A percentile compares a stretch with the other conserved stretches of the same genome.
phyloP scores from a whole-genome alignment of 1,140 invertebrate species.

The Drosophila ananassae region DNA sequence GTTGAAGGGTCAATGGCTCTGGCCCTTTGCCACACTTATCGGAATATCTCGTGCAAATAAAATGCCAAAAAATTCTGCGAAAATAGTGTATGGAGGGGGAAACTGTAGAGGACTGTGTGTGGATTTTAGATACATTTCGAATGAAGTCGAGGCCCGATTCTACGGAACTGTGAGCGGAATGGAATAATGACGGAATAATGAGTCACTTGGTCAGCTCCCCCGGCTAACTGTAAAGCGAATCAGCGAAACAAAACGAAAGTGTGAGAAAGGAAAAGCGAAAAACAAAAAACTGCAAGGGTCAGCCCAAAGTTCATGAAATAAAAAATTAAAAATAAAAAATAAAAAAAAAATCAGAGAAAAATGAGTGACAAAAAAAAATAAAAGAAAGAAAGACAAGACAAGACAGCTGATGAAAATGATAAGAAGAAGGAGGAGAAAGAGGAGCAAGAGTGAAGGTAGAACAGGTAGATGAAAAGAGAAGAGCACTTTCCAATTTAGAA shows the following conservation, averaged over 20 bases:
- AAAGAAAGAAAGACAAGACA: background rate
- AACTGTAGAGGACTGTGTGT: background rate
- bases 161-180: too few species aligned
- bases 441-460: background rate
- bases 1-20: conserved; percentile 41
- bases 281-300: conserved; percentile 35
- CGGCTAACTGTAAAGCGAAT: conserved; percentile 21
- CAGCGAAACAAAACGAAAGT: conserved; percentile 38
- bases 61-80: conserved; percentile 43
- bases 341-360: conserved; percentile 38
- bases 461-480: background rate
- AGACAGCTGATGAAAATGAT: conserved; percentile 22
- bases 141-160: conserved; percentile 18
- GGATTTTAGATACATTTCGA: conserved; percentile 3
- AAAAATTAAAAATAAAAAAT: conserved; percentile 8
- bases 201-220: conserved; percentile 40
- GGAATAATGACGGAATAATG: conserved; percentile 28
- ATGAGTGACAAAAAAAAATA: conserved; percentile 24
- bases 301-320: conserved; percentile 9
- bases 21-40: conserved; percentile 14
- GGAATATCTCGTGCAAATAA: conserved; percentile 39
- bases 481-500: background rate
- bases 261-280: conserved; percentile 44
- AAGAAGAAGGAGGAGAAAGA: background rate
- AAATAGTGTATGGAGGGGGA: background rate